phyloP scores from a whole-genome alignment of 2,113 vertebrate genomes.

The Peucedramus taeniatus region DNA sequence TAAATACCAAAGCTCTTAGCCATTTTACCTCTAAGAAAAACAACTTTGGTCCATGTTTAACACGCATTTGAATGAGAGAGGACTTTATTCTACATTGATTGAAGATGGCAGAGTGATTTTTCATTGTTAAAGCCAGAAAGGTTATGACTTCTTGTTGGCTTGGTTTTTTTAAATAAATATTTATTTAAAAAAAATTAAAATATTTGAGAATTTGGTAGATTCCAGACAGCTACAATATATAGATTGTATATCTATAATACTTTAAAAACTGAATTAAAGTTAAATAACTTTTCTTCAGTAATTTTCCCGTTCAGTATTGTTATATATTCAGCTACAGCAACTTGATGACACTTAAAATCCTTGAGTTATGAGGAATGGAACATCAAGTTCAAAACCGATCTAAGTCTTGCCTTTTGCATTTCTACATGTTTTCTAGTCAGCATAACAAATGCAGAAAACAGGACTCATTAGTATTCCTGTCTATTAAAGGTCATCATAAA shows the following conservation, averaged over 20 bases:
- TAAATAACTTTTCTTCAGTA: neutral
- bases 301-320: neutral
- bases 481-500: neutral
- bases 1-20: neutral
- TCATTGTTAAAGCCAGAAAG: neutral
- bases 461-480: neutral
- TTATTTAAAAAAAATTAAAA: neutral
- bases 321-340: neutral
- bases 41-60: neutral
- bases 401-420: neutral
- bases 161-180: neutral
- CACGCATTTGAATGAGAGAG: neutral
- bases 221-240: neutral
- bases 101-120: neutral
- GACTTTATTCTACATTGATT: neutral
- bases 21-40: neutral
- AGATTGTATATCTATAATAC: neutral
- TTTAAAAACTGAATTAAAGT: neutral
- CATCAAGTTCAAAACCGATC: neutral
- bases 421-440: neutral
- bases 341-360: neutral
- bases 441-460: neutral
- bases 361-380: neutral
- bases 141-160: neutral
- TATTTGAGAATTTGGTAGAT: neutral